A percentile compares a stretch with the other conserved stretches of the same genome.
phyloP scores from a whole-genome alignment of 2,888 invertebrate species.

The Oxyteleia sp. region DNA sequence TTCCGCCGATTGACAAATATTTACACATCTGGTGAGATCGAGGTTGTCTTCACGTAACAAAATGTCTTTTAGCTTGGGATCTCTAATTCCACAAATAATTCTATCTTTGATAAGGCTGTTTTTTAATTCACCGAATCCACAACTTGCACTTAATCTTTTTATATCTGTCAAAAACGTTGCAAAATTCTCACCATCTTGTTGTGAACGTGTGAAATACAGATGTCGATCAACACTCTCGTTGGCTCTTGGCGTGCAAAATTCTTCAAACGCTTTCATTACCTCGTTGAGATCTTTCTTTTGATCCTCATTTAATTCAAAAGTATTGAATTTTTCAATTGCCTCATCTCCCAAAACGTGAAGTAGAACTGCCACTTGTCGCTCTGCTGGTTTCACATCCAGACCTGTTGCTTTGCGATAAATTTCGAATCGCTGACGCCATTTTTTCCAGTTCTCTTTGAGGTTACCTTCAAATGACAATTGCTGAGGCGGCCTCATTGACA shows the following conservation, averaged over 20 bases:
- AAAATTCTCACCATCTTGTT: slow-evolving; percentile 70
- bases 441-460: slow-evolving; percentile 75
- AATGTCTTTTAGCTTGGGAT: slow-evolving; percentile 44
- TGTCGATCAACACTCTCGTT: slow-evolving; percentile 71
- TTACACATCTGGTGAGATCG: slow-evolving; percentile 37
- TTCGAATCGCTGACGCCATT: slow-evolving; percentile 75
- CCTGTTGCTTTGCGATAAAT: slow-evolving; percentile 75
- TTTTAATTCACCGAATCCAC: slow-evolving; percentile 73
- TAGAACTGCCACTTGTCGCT: slow-evolving; percentile 74
- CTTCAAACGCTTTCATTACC: slow-evolving; percentile 70
- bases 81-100: slow-evolving; percentile 55
- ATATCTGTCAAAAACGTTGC: slow-evolving; percentile 73
- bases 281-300: slow-evolving; percentile 50
- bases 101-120: slow-evolving; percentile 67
- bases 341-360: slow-evolving; percentile 73
- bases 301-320: slow-evolving; percentile 59
- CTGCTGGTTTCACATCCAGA: slow-evolving; percentile 57
- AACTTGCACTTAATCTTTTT: slow-evolving; percentile 70
- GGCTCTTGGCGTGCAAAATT: slow-evolving; percentile 57
- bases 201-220: slow-evolving; percentile 76
- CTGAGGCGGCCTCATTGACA: slow-evolving; percentile 53
- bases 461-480: slow-evolving; percentile 58
- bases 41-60: slow-evolving; percentile 54
- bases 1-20: slow-evolving; percentile 49
- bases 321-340: slow-evolving; percentile 73